Base-by-base conservation (phyloP, 1,140 invertebrate species). In the Mactra quadrangularis region DNA sequence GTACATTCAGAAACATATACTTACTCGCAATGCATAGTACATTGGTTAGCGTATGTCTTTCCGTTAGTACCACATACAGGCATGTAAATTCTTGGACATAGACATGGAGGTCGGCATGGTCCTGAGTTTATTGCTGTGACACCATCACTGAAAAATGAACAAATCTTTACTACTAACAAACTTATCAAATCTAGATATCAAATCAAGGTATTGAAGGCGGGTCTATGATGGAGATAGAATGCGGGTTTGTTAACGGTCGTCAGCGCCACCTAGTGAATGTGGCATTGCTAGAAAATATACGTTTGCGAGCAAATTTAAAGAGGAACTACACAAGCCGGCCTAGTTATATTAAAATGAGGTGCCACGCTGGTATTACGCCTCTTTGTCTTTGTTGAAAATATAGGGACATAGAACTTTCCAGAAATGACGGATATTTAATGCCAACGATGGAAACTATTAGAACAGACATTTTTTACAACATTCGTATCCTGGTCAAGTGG, bases 61-160 rank as follows among this genome's bases (percentile, higher is more conserved):
- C 96, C 97, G 93, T 97, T 95, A 22, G 95, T 95, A n/a, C 96
- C 96, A 90, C 96, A 97, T 83, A 97, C 95, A 31, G 84, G 84
- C 29, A 47, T 41, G 57, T 83, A 82, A 29, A 85, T 83, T 6
- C 38, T 45, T 19, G 79, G 79, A 52, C 84, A 85, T 29, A 52
- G 31, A 25, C 78, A 66, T 27, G 41, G 7, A 25, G 31, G 57
- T 64, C 60, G 53, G 38, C 83, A 84, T 22, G 57, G 22, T 13
- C 83, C 83, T 4, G 47, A 33, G 50, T 84, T 55, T 13, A 53
- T 38, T 31, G 60, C 53, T 27, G 52, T 52, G 1, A 79, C 72
- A n/a, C 64, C 38, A 19, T 74, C 78, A 55, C 22, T 27, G 35
- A 27, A 53, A 9, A 53, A 53, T 1, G 13, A n/a, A 22, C 25